Evolutionary conservation across 23 tunicate species (phyloP).

Genomic region (Botrylloides violaceus): DNA sequence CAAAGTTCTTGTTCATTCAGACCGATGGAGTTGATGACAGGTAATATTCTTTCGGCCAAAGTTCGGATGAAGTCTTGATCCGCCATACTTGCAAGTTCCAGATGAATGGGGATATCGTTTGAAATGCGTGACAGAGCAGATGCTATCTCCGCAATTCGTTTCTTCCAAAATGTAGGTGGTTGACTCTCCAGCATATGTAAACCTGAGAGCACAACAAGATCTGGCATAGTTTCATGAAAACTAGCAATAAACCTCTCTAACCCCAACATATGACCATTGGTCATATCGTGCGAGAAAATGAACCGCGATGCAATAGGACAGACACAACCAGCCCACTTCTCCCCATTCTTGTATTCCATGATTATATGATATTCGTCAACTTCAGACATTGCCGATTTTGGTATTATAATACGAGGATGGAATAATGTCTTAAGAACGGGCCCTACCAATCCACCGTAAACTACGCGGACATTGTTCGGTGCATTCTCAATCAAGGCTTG

Average conservation of each 20-base stretch:
- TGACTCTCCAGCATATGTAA: slow-evolving; percentile 72
- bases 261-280: slow-evolving; percentile 52
- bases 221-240: slow-evolving; percentile 39
- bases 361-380: slow-evolving; percentile 90
- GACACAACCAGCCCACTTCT: slow-evolving; percentile 66
- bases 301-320: slow-evolving; percentile 85
- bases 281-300: slow-evolving; percentile 82
- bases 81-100: slow-evolving; percentile 91
- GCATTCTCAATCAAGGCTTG: slow-evolving; percentile 32
- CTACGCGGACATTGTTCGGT: slow-evolving; percentile 30
- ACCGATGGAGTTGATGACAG: slow-evolving; percentile 62
- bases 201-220: slow-evolving; percentile 76
- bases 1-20: slow-evolving; percentile 91
- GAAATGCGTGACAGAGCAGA: slow-evolving; percentile 21
- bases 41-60: slow-evolving; percentile 7
- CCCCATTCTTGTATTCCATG: slow-evolving; percentile 61
- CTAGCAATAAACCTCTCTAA: slow-evolving; percentile 51
- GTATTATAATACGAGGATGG: slow-evolving; percentile 24
- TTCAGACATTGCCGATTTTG: slow-evolving; percentile 2
- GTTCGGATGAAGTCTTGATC: slow-evolving; percentile 29
- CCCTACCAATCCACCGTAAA: slow-evolving; percentile 68
- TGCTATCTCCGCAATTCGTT: slow-evolving; percentile 43
- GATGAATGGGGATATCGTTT: slow-evolving; percentile 45
- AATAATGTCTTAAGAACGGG: slow-evolving; percentile 50
- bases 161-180: slow-evolving; percentile 25